Conservation (phyloP, 2,113 vertebrate genomes). For the Pomatostomus ruficeps region DNA sequence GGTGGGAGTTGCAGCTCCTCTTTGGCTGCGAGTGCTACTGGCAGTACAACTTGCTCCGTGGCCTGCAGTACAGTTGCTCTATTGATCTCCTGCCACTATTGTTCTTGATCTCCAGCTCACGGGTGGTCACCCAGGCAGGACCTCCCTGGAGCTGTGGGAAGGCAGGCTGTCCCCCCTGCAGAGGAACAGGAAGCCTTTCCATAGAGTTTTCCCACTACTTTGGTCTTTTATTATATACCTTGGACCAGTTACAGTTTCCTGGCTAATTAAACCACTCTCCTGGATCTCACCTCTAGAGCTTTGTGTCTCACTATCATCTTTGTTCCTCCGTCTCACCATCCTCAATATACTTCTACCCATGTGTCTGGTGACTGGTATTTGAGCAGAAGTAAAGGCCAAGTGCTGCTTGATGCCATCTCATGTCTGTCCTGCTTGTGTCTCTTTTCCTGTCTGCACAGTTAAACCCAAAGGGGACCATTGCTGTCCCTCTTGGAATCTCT, state of each 20-base stretch:
- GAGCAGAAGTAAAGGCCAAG: neutral
- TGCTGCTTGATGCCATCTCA: neutral
- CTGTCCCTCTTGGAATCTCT: neutral
- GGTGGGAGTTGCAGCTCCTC: neutral
- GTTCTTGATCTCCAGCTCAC: neutral
- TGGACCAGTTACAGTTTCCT: neutral
- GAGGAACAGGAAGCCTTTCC: neutral
- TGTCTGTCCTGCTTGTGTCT: neutral
- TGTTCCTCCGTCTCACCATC: neutral
- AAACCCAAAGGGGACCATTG: neutral
- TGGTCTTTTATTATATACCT: neutral
- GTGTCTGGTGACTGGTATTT: neutral
- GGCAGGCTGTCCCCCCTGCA: neutral
- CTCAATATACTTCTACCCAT: neutral
- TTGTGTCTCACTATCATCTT: neutral
- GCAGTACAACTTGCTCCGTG: neutral
- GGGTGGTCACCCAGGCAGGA: neutral
- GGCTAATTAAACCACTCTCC: neutral
- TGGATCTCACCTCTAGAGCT: neutral
- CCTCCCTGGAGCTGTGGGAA: neutral
- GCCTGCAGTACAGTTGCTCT: neutral
- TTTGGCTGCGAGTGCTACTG: neutral
- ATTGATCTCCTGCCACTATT: conserved; percentile 44
- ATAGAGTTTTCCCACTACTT: neutral
- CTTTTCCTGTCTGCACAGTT: neutral